phyloP scores from a whole-genome alignment of 2,797 vertebrate genomes.

The Mormyrops boulengeri region DNA sequence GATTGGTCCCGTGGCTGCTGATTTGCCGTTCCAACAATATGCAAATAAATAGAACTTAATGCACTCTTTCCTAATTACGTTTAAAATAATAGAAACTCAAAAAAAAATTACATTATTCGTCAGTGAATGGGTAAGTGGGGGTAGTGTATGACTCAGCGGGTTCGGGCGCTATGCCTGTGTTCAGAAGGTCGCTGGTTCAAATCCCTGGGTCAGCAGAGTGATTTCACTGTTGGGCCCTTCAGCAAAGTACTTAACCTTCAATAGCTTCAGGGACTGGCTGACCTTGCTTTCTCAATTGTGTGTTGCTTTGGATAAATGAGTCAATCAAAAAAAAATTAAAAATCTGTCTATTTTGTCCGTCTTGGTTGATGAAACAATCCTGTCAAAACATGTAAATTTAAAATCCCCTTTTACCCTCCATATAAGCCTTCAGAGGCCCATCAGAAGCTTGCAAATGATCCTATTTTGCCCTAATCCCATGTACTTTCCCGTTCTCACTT shows the following conservation, averaged over 20 bases:
- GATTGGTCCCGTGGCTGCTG: not conserved
- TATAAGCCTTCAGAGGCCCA: not conserved
- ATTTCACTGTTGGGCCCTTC: not conserved
- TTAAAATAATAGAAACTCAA: not conserved
- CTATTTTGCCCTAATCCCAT: not conserved
- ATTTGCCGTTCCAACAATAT: not conserved
- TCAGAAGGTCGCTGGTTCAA: not conserved
- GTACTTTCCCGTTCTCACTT: not conserved
- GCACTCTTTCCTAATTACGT: not conserved
- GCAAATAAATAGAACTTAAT: not conserved
- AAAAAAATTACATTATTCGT: not conserved
- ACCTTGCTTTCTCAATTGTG: not conserved
- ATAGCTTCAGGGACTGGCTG: not conserved
- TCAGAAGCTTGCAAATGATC: not conserved
- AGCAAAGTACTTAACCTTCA: not conserved
- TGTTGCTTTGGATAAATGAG: not conserved
- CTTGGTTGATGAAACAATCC: not conserved
- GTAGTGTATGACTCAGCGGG: not conserved
- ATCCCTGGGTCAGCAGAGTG: not conserved
- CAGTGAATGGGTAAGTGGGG: not conserved
- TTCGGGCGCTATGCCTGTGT: not conserved
- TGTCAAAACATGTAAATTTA: not conserved
- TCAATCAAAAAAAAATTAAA: not conserved
- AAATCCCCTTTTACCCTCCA: not conserved
- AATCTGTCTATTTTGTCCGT: not conserved